Percentiles rank a stretch among this genome's conserved stretches.
Conservation (phyloP, 2,797 vertebrate genomes). For the Enteromius fasciolatus region DNA sequence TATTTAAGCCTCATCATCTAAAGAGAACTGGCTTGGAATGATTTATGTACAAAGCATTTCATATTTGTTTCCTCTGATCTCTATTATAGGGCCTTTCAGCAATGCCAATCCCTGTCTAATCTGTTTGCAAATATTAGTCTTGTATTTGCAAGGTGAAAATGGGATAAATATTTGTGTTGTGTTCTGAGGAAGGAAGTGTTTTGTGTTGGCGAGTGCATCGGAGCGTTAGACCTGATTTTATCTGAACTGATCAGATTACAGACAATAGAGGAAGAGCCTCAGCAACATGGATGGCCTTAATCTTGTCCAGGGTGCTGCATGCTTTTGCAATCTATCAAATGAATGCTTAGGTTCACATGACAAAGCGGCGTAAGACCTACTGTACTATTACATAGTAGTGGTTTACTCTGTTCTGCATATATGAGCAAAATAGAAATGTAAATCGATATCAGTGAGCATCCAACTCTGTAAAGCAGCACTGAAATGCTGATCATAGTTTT, state of each 20-base stretch:
- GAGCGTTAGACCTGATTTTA: conserved; percentile 40
- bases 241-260: conserved; percentile 52
- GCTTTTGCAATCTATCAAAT: conserved; percentile 15
- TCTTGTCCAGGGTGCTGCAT: conserved; percentile 33
- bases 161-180: conserved; percentile 28
- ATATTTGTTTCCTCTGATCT: conserved; percentile 15
- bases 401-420: background rate
- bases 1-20: background rate
- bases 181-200: conserved; percentile 3
- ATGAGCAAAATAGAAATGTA: background rate
- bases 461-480: background rate
- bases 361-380: background rate
- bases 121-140: conserved; percentile 6
- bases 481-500: background rate
- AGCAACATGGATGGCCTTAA: conserved; percentile 47
- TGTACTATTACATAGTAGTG: background rate
- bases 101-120: conserved; percentile 20
- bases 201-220: conserved; percentile 12
- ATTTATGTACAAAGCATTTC: background rate
- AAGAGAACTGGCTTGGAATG: background rate
- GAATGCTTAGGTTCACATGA: background rate
- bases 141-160: conserved; percentile 26
- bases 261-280: conserved; percentile 19
- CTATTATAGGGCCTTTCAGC: conserved; percentile 6
- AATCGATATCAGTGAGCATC: background rate